These are phyloP conservation scores for Drosophila acutilabella DNA, from an alignment of 2,888 invertebrate species.

Conservation along the genomic window DNA sequence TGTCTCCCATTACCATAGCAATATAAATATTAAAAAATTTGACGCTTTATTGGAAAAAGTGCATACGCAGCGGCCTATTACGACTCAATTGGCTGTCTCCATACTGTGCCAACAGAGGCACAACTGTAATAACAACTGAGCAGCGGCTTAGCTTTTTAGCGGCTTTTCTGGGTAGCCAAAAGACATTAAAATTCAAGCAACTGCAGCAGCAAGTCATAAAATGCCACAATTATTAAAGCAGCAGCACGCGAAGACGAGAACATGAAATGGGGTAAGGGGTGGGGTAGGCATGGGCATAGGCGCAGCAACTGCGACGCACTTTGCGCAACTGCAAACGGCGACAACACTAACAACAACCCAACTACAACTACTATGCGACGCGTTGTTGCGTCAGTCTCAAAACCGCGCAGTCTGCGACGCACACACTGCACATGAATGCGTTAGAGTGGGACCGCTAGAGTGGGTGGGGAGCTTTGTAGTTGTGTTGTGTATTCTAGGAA, in stretches of 20 bases:
- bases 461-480: slow-evolving; percentile 38
- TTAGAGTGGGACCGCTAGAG: slow-evolving; percentile 20
- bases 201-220: slow-evolving; percentile 72
- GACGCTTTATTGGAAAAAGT: slow-evolving; percentile 22
- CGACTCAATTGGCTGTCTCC: slow-evolving; percentile 7
- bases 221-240: slow-evolving; percentile 60
- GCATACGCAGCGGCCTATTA: slow-evolving; percentile 46
- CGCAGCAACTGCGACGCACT: slow-evolving; percentile 59
- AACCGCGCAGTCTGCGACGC: slow-evolving; percentile 53
- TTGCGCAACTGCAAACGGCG: slow-evolving; percentile 70
- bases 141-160: slow-evolving; percentile 19
- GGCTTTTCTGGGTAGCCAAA: slow-evolving; percentile 56
- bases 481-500: slow-evolving; percentile 62
- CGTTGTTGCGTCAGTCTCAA: slow-evolving; percentile 64
- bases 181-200: slow-evolving; percentile 70
- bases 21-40: slow-evolving; percentile 5
- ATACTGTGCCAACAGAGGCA: slow-evolving; percentile 23
- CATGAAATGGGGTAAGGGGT: slow-evolving; percentile 9
- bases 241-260: slow-evolving; percentile 21
- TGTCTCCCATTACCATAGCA: slow-evolving; percentile 28
- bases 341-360: slow-evolving; percentile 33
- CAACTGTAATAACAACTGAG: slow-evolving; percentile 58
- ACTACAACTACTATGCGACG: slow-evolving; percentile 18
- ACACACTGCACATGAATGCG: slow-evolving; percentile 12
- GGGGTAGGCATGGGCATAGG: slow-evolving; percentile 45